Percentiles rank a stretch among this genome's conserved stretches.
Evolutionary conservation across 1,140 invertebrate species (phyloP).

Genomic region (Parapsyche elsis): DNA sequence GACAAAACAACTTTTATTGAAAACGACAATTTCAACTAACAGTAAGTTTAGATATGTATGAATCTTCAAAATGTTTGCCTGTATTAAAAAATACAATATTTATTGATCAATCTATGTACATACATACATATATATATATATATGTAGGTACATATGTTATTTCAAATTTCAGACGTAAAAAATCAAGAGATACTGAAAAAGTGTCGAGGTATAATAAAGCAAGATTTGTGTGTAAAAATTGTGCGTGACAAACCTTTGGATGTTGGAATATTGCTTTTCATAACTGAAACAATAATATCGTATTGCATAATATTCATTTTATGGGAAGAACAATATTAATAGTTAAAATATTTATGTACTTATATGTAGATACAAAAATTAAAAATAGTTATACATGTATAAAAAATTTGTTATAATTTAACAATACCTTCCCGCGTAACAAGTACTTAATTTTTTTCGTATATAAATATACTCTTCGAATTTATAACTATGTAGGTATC

Average conservation of each 20-base stretch:
- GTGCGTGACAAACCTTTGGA: not conserved
- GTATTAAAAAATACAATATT: too few species aligned
- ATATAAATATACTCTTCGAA: too few species aligned
- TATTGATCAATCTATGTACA: too few species aligned
- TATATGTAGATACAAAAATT: too few species aligned
- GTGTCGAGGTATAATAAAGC: not conserved
- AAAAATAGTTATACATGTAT: too few species aligned
- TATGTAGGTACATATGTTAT: too few species aligned
- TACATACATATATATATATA: not conserved
- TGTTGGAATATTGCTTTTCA: not conserved
- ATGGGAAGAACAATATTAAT: not conserved
- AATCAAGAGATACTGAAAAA: not conserved
- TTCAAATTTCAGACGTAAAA: not conserved
- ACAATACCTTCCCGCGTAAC: too few species aligned
- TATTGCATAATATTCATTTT: conserved; percentile 23
- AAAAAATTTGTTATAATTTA: too few species aligned
- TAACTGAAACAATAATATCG: not conserved
- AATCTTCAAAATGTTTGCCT: too few species aligned
- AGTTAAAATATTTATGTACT: too few species aligned
- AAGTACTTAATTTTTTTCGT: too few species aligned
- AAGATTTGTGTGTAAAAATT: not conserved
- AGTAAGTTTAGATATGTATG: not conserved
- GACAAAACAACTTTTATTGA: not conserved
- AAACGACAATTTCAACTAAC: not conserved
- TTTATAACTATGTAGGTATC: too few species aligned